A percentile compares a stretch with the other conserved stretches of the same genome.
Conservation (phyloP, 2,113 vertebrate species). For the Callaeas wilsoni region DNA sequence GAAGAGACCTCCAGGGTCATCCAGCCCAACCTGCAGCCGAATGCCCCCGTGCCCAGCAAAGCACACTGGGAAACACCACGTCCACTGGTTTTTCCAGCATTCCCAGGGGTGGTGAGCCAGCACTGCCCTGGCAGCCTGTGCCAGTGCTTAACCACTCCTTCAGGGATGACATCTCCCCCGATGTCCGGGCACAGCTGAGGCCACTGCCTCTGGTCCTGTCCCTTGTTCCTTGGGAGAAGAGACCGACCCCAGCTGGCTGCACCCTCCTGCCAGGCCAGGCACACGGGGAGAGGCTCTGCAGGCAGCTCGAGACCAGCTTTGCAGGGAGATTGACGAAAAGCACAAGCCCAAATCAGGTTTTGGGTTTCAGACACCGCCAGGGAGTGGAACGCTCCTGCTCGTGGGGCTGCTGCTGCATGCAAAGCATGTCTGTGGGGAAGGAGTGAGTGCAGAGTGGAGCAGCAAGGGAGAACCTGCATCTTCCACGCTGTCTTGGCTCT, state of each 20-base stretch:
- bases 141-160: background rate
- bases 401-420: accelerated
- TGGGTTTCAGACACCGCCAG: background rate
- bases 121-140: background rate
- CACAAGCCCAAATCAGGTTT: accelerated
- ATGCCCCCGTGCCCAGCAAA: background rate
- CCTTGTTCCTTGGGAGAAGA: background rate
- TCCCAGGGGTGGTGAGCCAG: background rate
- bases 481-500: background rate
- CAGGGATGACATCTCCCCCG: background rate
- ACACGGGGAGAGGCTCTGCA: background rate
- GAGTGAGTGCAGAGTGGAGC: accelerated
- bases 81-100: accelerated
- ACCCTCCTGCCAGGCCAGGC: background rate
- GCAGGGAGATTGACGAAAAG: background rate
- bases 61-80: accelerated
- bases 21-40: background rate
- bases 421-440: accelerated
- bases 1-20: background rate
- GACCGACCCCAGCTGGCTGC: background rate
- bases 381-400: background rate
- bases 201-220: accelerated
- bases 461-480: background rate
- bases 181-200: background rate
- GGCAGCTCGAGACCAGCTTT: background rate